phyloP scores from a whole-genome alignment of 2,888 invertebrate species.

The Hydrotaea cyrtoneurina region DNA sequence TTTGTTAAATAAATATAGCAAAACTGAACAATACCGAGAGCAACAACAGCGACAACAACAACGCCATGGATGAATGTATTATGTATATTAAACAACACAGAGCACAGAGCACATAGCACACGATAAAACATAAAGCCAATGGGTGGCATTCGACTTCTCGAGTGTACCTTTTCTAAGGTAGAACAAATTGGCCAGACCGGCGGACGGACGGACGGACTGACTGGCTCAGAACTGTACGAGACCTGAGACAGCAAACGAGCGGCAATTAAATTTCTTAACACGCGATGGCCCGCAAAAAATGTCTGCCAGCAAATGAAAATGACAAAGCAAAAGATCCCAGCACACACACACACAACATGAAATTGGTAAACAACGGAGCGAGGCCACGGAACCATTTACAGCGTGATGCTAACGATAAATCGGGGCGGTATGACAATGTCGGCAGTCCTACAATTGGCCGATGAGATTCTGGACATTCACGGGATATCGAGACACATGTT shows the following conservation, averaged over 20 bases:
- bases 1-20: conserved; percentile 53
- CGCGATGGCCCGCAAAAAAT: conserved; percentile 67
- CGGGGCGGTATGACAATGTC: too few species aligned
- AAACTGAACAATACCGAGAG: conserved; percentile 13
- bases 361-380: neutral
- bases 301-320: conserved; percentile 49
- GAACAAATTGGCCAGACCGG: conserved; percentile 23
- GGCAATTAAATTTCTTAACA: conserved; percentile 67
- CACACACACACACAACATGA: neutral
- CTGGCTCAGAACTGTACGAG: conserved; percentile 9
- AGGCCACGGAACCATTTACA: neutral
- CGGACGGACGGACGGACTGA: conserved; percentile 1
- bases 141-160: conserved; percentile 58
- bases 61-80: conserved; percentile 45
- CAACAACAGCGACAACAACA: neutral
- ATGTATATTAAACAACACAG: conserved; percentile 51
- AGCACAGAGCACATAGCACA: conserved; percentile 55
- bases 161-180: conserved; percentile 3
- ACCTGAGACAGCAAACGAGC: conserved; percentile 51
- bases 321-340: conserved; percentile 21
- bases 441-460: too few species aligned
- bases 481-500: too few species aligned
- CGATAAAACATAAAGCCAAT: conserved; percentile 58
- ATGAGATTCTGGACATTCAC: too few species aligned
- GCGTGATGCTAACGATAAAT: too few species aligned